Evolutionary conservation across 2,888 invertebrate species (phyloP), one percentile per base, ranked within the genome.

Genomic region (Philhelius pedissequus): DNA sequence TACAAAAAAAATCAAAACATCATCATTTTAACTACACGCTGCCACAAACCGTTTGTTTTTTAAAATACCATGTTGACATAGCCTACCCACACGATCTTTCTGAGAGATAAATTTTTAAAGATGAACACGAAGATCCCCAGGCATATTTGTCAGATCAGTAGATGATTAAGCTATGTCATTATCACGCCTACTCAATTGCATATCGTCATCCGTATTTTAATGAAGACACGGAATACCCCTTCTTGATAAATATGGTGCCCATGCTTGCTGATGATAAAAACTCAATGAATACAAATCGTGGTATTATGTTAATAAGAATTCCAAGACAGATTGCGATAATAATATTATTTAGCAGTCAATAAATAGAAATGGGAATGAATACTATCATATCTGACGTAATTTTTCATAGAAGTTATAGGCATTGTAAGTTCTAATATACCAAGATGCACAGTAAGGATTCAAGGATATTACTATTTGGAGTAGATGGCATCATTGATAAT

Each of bases 221-320:
- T 15, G 0, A 6, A n/a, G n/a, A n/a, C n/a, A 25, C 18, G 22
- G 3, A 56, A 56, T 56, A 2, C 13, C 32, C 13, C 32, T 56
- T 27, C 35, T n/a, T 25, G 22, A 25, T 11, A 25, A 40, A 40
- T 35, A 62, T 43, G 40, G 27, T 27, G 60, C 27, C 27, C 60
- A 8, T 15, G 9, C 9, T 9, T 25, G 54, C 1, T 54, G 35
- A 40, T 40, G 27, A 43, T 43, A 43, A 30, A 43, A 43, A 62
- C 43, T 52, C 2, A 50, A 30, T 32, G 75, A 80, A 81, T 76
- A 76, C 40, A 43, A 40, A 76, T 81, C 5, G 81, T 20, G 32
- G 38, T 35, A 76, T 81, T 81, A 81, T 81, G 76, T 5, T 43
- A 66, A 81, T 81, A 27, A 45, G 5, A 68, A 45, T 54, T 62